phyloP scores from a whole-genome alignment of 2,113 vertebrate species.

The Myotis davidii region DNA sequence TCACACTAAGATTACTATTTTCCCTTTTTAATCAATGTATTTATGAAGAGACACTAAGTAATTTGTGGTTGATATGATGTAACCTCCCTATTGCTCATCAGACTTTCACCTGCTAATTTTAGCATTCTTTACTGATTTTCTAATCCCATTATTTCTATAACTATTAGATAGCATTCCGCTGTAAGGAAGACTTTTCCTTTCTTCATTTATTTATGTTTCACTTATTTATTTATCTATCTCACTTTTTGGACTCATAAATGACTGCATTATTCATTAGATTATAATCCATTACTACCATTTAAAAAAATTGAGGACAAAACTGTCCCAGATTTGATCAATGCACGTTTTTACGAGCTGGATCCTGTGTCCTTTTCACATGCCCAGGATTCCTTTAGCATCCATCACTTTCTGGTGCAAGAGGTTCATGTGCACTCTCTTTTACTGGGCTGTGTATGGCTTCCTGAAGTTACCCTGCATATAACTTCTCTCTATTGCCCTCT shows the following conservation, averaged over 20 bases:
- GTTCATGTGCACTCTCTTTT: not conserved
- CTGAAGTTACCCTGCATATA: not conserved
- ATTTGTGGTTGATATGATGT: slow-evolving; percentile 4
- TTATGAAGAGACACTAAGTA: slow-evolving; percentile 1
- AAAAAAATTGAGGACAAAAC: not conserved
- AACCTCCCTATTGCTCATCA: not conserved
- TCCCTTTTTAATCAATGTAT: slow-evolving; percentile 15
- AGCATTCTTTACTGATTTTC: slow-evolving; percentile 13
- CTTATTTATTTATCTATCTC: not conserved
- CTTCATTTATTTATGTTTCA: not conserved
- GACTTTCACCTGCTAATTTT: slow-evolving; percentile 33
- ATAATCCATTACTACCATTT: not conserved
- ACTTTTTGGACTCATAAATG: not conserved
- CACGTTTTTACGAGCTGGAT: not conserved
- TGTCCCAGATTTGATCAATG: not conserved
- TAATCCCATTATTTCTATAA: not conserved
- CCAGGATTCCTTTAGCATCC: not conserved
- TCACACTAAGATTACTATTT: slow-evolving; percentile 12
- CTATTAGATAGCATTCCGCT: not conserved
- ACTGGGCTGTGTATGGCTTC: not conserved
- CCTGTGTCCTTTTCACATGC: not conserved
- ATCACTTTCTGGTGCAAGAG: not conserved
- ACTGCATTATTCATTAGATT: slow-evolving; percentile 15
- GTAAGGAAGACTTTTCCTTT: not conserved
- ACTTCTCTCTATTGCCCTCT: not conserved